A percentile compares a stretch with the other conserved stretches of the same genome.
Conservation (phyloP, 2,113 vertebrate species). For the Rhinolophus ferrumequinum region DNA sequence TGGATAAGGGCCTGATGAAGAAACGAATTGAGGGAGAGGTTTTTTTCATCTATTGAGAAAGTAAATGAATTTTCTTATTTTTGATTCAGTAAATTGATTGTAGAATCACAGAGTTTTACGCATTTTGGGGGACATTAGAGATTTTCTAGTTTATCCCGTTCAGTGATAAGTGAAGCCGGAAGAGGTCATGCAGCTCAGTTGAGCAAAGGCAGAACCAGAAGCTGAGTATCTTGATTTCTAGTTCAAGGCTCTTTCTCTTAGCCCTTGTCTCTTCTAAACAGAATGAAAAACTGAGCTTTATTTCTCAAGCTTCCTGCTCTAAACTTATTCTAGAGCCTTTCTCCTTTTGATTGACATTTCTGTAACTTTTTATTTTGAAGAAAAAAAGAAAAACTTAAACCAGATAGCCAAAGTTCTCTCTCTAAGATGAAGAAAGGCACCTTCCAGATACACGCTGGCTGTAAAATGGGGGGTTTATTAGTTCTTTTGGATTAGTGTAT, state of each 20-base stretch:
- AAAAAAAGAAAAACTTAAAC: constrained; percentile 36
- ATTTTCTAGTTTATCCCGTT: background rate
- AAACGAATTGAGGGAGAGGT: background rate
- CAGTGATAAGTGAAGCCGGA: background rate
- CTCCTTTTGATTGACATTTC: constrained; percentile 5
- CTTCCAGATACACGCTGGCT: background rate
- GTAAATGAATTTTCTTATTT: background rate
- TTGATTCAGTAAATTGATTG: constrained; percentile 11
- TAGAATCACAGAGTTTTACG: background rate
- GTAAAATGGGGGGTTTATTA: background rate
- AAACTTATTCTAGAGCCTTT: background rate
- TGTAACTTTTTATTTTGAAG: background rate
- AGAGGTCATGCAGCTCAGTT: background rate
- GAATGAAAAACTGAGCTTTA: background rate
- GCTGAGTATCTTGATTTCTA: background rate
- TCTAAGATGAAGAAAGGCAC: background rate
- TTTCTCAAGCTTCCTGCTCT: constrained; percentile 8
- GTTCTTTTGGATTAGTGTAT: background rate
- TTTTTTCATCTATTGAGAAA: background rate
- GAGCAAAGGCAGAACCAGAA: background rate
- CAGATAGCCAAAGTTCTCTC: background rate
- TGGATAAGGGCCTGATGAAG: background rate
- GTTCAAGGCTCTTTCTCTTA: background rate
- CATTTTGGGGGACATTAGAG: background rate
- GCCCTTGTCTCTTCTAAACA: background rate